Percentiles rank a stretch among this genome's conserved stretches.
Conservation (phyloP, 2,113 vertebrate species). For the Dromiciops gliroides region DNA sequence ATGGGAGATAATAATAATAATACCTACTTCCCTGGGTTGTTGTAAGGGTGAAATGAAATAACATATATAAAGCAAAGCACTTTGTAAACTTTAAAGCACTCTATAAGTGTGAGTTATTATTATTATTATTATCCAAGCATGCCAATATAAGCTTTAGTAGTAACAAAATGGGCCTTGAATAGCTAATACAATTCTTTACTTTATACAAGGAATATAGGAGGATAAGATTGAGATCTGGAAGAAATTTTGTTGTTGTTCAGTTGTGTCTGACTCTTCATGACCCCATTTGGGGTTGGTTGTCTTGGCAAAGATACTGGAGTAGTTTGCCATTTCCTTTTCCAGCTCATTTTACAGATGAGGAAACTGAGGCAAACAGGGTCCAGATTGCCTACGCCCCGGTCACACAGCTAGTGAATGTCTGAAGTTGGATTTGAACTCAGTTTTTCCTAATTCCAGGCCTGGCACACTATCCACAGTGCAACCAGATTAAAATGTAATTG, state of each 20-base stretch:
- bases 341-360: too few relatives aligned
- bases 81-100: not conserved
- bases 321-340: too few relatives aligned
- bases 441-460: too few relatives aligned
- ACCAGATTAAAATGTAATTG: not conserved
- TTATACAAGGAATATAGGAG: not conserved
- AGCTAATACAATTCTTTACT: not conserved
- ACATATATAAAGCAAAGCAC: not conserved
- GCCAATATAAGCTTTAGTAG: not conserved
- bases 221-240: not conserved
- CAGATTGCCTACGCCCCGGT: too few relatives aligned
- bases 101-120: not conserved
- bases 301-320: too few relatives aligned
- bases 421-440: too few relatives aligned
- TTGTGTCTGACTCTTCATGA: too few relatives aligned
- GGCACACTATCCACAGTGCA: not conserved
- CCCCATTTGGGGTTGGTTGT: too few relatives aligned
- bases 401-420: too few relatives aligned
- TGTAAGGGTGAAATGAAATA: not conserved
- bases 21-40: not conserved
- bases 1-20: not conserved
- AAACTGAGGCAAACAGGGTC: too few relatives aligned
- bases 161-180: not conserved
- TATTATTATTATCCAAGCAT: too few relatives aligned
- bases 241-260: too few relatives aligned